Base-by-base conservation (phyloP, 2,888 invertebrate genomes). In the Clusia tigrina region DNA sequence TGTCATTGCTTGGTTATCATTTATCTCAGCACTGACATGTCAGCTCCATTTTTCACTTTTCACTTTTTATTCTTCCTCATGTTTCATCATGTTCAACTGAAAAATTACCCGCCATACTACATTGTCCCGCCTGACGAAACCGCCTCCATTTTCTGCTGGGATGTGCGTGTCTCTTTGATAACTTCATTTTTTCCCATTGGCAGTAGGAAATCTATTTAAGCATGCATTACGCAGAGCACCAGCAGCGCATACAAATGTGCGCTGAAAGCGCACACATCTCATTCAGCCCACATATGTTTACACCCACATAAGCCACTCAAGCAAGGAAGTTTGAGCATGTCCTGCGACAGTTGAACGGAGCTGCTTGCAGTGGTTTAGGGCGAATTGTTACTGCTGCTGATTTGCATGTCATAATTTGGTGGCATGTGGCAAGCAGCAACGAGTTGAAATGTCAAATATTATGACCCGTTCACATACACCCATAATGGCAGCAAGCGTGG, bases 221-320 rank as follows among this genome's bases (percentile, higher is more conserved):
- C 62, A 68, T 67, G 68, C 68, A 68, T 68, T 67, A 68, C 68
- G 60, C 54, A 22, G n/a, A 5, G n/a, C 42, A 42, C 42, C 10
- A 42, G 42, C 42, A 17, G 12, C 48, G 22, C 3, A 48, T 20
- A 3, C 48, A 48, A 48, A 48, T 48, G 18, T 15, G 48, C 5
- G 22, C 42, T 10, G n/a, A 15, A 5, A 10, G n/a, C 48, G 22
- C 48, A 48, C 48, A 20, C 48, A 48, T 15, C n/a, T n/a, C n/a
- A n/a, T n/a, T n/a, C n/a, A n/a, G 22, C 48, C 2, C 48, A 20
- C 42, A 6, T 6, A 32, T 32, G 12, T 32, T 6, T 12, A 42
- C n/a, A 42, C 42, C 3, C 42, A 42, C n/a, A 15, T 42, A 3
- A 42, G 32, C 12, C 48, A 20, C 22, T 42, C 42, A 42, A 42